Conservation (phyloP, 2,888 invertebrate genomes). For the Phytoseiulus persimilis region DNA sequence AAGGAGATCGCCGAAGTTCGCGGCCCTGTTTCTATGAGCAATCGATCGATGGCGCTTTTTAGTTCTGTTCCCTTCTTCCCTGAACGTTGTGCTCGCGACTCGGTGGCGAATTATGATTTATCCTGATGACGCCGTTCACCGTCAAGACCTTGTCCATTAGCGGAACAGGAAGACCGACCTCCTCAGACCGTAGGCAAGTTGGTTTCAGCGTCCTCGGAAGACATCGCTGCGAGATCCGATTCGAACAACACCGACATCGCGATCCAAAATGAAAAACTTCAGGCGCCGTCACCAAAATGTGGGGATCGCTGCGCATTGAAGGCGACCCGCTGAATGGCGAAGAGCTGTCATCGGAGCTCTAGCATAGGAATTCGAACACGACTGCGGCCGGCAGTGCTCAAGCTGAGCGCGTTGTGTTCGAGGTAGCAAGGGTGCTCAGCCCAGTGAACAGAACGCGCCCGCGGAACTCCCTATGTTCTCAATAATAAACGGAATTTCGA, state of each 20-base stretch:
- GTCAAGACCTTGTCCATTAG: too few species aligned
- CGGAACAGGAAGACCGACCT: too few species aligned
- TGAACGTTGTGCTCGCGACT: background rate
- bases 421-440: background rate
- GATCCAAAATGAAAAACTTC: too few species aligned
- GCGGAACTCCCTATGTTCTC: background rate
- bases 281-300: too few species aligned
- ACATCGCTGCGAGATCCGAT: too few species aligned
- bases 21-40: background rate
- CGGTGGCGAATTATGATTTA: background rate
- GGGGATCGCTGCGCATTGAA: background rate
- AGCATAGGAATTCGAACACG: background rate
- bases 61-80: background rate
- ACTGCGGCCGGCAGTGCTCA: background rate
- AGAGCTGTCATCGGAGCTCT: background rate
- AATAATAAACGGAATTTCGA: background rate
- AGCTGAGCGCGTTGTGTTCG: background rate
- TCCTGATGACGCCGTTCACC: background rate
- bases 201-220: too few species aligned
- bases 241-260: too few species aligned
- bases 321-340: background rate
- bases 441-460: background rate
- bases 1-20: background rate
- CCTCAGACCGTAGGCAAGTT: too few species aligned
- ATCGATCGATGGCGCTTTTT: background rate